Conservation (phyloP, 2,888 invertebrate genomes). For the Cerastis rubricosa region DNA sequence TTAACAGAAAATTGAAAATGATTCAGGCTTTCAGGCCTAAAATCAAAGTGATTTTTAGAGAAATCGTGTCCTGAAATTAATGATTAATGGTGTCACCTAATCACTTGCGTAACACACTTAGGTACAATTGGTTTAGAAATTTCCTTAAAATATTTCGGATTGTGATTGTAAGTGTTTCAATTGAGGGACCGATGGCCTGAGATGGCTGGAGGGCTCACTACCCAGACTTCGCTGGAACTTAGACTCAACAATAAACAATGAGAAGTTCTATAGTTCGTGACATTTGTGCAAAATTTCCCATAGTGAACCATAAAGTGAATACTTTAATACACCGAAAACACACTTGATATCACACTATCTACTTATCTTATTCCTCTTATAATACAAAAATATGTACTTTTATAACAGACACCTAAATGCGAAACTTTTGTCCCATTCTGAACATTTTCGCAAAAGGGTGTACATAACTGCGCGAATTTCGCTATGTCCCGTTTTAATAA, state of each 20-base stretch:
- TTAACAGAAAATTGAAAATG: background rate
- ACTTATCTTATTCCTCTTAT: constrained; percentile 21
- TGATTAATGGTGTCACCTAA: background rate
- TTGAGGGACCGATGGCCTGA: background rate
- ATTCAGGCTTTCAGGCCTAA: background rate
- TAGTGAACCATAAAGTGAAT: background rate
- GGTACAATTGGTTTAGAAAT: too few species aligned
- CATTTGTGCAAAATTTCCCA: constrained; percentile 54
- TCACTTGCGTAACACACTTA: background rate
- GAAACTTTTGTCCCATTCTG: constrained; percentile 75
- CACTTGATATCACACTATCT: constrained; percentile 13
- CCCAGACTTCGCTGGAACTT: background rate
- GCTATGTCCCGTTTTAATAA: constrained; percentile 88
- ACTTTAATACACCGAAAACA: background rate
- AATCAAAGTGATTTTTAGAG: background rate
- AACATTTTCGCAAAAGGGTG: constrained; percentile 76
- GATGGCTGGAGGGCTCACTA: background rate
- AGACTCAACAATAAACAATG: constrained; percentile 60
- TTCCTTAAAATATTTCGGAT: background rate
- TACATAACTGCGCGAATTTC: constrained; percentile 79
- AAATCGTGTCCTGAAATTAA: background rate
- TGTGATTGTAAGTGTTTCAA: background rate
- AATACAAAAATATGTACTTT: constrained; percentile 53
- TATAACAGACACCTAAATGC: constrained; percentile 65
- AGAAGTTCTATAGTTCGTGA: constrained; percentile 68